Evolutionary conservation across 2,113 vertebrate species (phyloP), one percentile per base, ranked within the genome.

Genomic region (Canis aureus): DNA sequence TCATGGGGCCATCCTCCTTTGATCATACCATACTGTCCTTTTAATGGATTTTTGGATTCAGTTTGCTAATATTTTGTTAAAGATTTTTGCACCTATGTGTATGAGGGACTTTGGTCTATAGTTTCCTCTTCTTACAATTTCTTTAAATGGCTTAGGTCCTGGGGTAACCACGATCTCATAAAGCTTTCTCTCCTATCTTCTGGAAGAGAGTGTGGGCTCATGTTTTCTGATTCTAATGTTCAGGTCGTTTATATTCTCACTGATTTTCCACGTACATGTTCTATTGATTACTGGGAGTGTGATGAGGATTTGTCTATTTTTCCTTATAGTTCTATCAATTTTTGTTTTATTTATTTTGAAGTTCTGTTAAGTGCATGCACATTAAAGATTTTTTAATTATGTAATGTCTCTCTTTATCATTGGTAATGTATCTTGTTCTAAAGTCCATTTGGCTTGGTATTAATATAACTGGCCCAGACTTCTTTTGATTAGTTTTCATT

Each of bases 271-370:
- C 66, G 78, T 78, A 57, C 55, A 35, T 67, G 69, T 62, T 60
- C n/a, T 87, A 67, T 64, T 66, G 73, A 89, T 86, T 86, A 22
- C 73, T 62, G 64, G 66, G 71, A 59, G 25, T 80, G 16, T 67
- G n/a, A 55, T 64, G 49, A 89, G 51, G 19, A 67, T 53, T 88
- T 96, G 12, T 76, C 81, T 86, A 32, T 87, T 95, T 89, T 17
- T 79, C 66, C 16, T 92, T 59, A 62, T 12, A 73, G 15, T 67
- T 74, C 29, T 67, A 51, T 90, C 19, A 20, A 10, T 67, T 95
- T 86, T 89, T 87, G 66, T 60, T 85, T 91, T 97, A 60, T 35
- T 67, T 74, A 49, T 43, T 76, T 91, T 86, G 53, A 85, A 82
- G 23, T 49, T 89, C 69, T 95, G 0, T 60, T 94, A 87, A 73